These are phyloP conservation scores for Melieria crassipennis DNA, from an alignment of 2,888 invertebrate genomes.

Conservation along the genomic window DNA sequence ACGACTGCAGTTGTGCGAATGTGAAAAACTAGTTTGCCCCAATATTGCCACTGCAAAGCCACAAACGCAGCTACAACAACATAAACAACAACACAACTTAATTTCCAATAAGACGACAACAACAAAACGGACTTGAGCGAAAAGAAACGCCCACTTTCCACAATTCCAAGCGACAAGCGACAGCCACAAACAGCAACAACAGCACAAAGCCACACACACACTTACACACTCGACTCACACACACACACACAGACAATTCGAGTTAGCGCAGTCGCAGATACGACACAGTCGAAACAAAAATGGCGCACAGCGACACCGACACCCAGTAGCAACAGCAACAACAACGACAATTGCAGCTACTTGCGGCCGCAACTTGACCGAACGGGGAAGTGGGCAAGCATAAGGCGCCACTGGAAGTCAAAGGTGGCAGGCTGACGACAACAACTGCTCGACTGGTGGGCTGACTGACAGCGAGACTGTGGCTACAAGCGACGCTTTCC, in stretches of 20 bases:
- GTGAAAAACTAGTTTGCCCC: constrained; percentile 1
- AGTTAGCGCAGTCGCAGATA: background rate
- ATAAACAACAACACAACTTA: background rate
- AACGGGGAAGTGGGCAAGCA: background rate
- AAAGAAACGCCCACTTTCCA: constrained; percentile 38
- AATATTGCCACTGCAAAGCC: constrained; percentile 20
- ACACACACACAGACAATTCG: background rate
- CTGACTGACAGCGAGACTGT: background rate
- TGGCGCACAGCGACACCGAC: constrained; percentile 32
- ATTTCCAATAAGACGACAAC: constrained; percentile 21
- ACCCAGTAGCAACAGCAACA: constrained; percentile 18
- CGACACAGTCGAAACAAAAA: constrained; percentile 31
- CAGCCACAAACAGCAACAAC: background rate
- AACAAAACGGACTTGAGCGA: too few relatives aligned
- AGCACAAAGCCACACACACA: background rate
- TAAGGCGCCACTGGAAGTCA: background rate
- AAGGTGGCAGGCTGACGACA: background rate
- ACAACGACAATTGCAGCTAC: background rate
- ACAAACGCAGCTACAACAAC: constrained; percentile 6
- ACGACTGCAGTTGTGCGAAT: background rate
- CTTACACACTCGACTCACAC: background rate
- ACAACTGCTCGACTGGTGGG: background rate
- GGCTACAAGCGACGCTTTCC: background rate
- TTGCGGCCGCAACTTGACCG: background rate
- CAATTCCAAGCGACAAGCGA: constrained; percentile 25